Evolutionary conservation across 1,140 invertebrate species (phyloP).

Genomic region (Ips typographus): DNA sequence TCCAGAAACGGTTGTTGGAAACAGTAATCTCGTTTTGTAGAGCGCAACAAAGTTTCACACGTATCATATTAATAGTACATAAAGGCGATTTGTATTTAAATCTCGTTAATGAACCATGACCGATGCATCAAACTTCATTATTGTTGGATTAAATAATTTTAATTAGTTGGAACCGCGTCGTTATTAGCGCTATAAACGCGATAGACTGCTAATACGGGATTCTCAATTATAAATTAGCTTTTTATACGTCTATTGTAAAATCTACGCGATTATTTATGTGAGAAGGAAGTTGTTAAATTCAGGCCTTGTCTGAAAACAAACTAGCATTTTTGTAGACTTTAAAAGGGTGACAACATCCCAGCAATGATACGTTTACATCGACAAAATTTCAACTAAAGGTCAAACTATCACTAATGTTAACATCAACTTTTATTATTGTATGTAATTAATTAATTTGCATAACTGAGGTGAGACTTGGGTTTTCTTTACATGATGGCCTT

Average conservation of each 20-base stretch:
- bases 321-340: not conserved
- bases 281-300: constrained; percentile 2
- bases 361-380: no score
- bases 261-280: not conserved
- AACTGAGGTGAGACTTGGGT: no score
- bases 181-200: not conserved
- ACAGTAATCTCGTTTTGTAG: constrained; percentile 6
- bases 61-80: constrained; percentile 4
- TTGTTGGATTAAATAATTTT: constrained; percentile 5
- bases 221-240: not conserved
- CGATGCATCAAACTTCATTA: constrained; percentile 1
- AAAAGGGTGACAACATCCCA: no score
- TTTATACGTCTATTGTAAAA: constrained; percentile 2
- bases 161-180: not conserved
- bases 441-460: no score
- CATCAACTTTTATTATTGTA: no score
- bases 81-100: constrained; percentile 10
- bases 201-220: not conserved
- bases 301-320: not conserved
- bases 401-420: no score
- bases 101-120: constrained; percentile 6
- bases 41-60: constrained; percentile 9
- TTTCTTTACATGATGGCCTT: no score
- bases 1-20: constrained; percentile 7
- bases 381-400: no score